phyloP scores from a whole-genome alignment of 2,888 invertebrate genomes.

The Eulithis testata region DNA sequence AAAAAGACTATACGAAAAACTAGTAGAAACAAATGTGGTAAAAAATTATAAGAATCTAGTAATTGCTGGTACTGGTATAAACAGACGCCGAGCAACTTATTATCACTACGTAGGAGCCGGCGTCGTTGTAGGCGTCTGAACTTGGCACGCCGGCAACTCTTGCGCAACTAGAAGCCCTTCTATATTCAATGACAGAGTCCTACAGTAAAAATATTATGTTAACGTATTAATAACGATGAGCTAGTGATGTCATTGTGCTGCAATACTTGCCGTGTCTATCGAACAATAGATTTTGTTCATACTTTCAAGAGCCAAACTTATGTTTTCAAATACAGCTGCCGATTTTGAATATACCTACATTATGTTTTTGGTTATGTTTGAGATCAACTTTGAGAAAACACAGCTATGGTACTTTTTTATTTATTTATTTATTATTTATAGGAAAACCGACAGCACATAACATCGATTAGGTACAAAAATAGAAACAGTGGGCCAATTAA shows the following conservation, averaged over 20 bases:
- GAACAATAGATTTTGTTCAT: constrained; percentile 21
- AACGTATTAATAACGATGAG: constrained; percentile 21
- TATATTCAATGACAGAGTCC: constrained; percentile 54
- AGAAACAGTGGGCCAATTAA: too few species aligned
- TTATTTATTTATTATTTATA: too few species aligned
- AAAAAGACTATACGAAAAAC: too few species aligned
- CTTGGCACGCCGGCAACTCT: constrained; percentile 66
- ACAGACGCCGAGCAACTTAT: constrained; percentile 49
- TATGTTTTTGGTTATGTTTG: too few species aligned
- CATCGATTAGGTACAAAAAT: too few species aligned
- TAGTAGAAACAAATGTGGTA: too few species aligned
- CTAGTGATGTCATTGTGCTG: constrained; percentile 22
- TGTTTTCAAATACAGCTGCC: background rate
- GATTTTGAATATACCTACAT: too few species aligned
- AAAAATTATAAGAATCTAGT: constrained; percentile 21
- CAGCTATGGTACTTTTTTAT: too few species aligned
- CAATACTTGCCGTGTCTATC: constrained; percentile 12
- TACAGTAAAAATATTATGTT: constrained; percentile 29
- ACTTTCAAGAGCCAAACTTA: background rate
- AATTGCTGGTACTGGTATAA: constrained; percentile 39
- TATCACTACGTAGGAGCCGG: constrained; percentile 64
- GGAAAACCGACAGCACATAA: too few species aligned
- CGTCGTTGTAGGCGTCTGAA: constrained; percentile 68
- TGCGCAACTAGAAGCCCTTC: constrained; percentile 68
- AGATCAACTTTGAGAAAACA: too few species aligned